Evolutionary conservation across 2,888 invertebrate genomes (phyloP).

Genomic region (Drosophila monieri): DNA sequence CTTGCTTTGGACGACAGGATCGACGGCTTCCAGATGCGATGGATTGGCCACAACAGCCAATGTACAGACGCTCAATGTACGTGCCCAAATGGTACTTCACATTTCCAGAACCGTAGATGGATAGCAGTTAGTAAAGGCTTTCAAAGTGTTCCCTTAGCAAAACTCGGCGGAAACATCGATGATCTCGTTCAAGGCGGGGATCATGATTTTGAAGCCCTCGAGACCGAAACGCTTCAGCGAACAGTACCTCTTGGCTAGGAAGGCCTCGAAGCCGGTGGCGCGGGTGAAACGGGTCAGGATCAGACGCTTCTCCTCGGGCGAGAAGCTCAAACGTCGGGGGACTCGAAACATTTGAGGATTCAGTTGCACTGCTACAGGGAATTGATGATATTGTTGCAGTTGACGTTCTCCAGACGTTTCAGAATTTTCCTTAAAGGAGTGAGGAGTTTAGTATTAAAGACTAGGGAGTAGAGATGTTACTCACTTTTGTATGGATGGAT

Average conservation of each 20-base stretch:
- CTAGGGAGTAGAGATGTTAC: slow-evolving; percentile 13
- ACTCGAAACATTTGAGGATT: slow-evolving; percentile 87
- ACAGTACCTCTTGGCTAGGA: slow-evolving; percentile 99
- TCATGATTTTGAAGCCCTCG: slow-evolving; percentile 99
- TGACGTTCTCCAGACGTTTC: slow-evolving; percentile 96
- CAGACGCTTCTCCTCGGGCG: slow-evolving; percentile 93
- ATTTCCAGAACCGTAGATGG: slow-evolving; percentile 96
- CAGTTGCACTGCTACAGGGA: slow-evolving; percentile 89
- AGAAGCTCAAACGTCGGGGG: slow-evolving; percentile 94
- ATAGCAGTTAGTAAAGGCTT: slow-evolving; percentile 26
- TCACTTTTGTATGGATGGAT: slow-evolving; percentile 85
- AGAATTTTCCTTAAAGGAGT: too few species aligned
- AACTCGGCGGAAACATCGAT: slow-evolving; percentile 81
- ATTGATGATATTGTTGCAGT: slow-evolving; percentile 88
- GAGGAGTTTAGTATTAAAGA: not conserved
- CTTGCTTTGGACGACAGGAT: too few species aligned
- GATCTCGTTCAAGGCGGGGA: slow-evolving; percentile 99
- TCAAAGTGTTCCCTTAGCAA: not conserved
- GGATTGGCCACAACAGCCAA: too few species aligned
- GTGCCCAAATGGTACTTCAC: slow-evolving; percentile 97
- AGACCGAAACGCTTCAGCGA: slow-evolving; percentile 99
- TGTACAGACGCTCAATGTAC: slow-evolving; percentile 92
- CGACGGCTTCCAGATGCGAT: too few species aligned
- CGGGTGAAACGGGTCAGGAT: slow-evolving; percentile 97
- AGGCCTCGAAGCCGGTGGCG: slow-evolving; percentile 98